Conservation (phyloP, 2,797 vertebrate species). For the Saxicola maurus region DNA sequence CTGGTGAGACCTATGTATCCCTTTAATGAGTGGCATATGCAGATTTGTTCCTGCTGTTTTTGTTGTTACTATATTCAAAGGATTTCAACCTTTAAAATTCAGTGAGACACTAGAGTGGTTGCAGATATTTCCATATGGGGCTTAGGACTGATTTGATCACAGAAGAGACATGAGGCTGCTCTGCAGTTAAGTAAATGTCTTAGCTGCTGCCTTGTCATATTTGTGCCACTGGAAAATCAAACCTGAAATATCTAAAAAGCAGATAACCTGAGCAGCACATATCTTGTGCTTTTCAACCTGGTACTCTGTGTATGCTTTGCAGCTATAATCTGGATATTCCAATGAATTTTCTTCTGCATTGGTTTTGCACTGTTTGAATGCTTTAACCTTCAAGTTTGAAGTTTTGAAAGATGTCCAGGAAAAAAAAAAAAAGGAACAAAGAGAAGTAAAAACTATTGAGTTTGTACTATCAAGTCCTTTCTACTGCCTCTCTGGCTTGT, state of each 20-base stretch:
- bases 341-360: background rate
- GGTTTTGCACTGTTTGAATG: background rate
- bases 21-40: background rate
- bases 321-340: background rate
- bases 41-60: background rate
- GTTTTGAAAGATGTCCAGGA: background rate
- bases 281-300: background rate
- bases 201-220: background rate
- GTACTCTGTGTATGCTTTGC: background rate
- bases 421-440: background rate
- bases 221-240: background rate
- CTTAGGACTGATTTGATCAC: background rate
- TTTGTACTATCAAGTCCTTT: background rate
- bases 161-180: background rate
- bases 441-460: background rate
- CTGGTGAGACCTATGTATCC: background rate
- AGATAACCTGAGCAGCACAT: background rate
- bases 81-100: slow-evolving; percentile 44
- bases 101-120: background rate
- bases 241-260: background rate
- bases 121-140: background rate
- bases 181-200: background rate
- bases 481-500: background rate
- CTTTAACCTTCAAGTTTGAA: background rate
- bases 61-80: slow-evolving; percentile 16